These are phyloP conservation scores for Epistrophe eligans DNA, from an alignment of 2,888 invertebrate genomes.

Conservation along the genomic window DNA sequence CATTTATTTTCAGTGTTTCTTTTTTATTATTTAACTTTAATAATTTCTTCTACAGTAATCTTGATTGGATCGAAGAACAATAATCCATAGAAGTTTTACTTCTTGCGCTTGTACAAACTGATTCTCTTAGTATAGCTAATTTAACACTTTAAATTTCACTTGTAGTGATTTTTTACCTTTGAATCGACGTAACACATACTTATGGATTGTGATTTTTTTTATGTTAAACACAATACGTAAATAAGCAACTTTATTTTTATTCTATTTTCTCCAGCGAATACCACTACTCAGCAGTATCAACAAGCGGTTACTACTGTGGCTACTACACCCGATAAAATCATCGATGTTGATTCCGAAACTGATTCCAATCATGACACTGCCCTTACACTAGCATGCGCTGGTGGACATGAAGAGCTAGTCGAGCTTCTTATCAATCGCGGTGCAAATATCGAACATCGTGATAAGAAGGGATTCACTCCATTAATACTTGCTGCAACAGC, in stretches of 20 bases:
- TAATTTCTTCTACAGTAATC: too few species aligned
- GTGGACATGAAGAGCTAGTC: slow-evolving; percentile 98
- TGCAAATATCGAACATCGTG: slow-evolving; percentile 98
- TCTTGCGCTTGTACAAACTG: too few species aligned
- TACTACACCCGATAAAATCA: slow-evolving; percentile 87
- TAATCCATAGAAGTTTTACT: too few species aligned
- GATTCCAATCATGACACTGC: slow-evolving; percentile 99
- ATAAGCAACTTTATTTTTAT: background rate
- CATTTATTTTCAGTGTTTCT: too few species aligned
- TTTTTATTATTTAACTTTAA: too few species aligned
- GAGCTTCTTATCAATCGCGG: slow-evolving; percentile 95
- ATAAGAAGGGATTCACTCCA: slow-evolving; percentile 99
- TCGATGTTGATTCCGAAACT: slow-evolving; percentile 98
- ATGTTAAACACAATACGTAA: background rate
- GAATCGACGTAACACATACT: background rate
- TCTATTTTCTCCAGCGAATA: slow-evolving; percentile 68
- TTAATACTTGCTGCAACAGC: slow-evolving; percentile 98
- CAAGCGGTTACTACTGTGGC: slow-evolving; percentile 81
- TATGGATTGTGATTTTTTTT: too few species aligned
- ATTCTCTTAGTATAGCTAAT: too few species aligned
- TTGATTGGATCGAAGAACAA: too few species aligned
- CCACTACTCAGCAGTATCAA: slow-evolving; percentile 79
- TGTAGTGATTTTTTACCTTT: background rate
- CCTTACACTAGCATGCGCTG: slow-evolving; percentile 97
- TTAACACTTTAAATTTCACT: too few species aligned